Conservation (phyloP, 2,797 vertebrate genomes). For the Vespertilio murinus region DNA sequence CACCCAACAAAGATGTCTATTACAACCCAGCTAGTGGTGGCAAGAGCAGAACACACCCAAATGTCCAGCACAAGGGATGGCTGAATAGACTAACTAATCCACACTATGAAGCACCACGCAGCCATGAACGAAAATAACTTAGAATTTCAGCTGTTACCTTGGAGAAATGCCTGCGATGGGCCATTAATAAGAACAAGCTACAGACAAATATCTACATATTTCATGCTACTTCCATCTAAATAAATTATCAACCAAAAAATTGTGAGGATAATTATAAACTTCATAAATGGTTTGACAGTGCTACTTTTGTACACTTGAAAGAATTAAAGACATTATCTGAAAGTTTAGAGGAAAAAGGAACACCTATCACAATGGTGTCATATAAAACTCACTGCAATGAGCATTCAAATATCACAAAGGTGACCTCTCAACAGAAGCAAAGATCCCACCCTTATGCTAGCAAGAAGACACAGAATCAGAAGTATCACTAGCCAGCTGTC, state of each 20-base stretch:
- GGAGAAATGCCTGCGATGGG: rapidly evolving
- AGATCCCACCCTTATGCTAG: rapidly evolving
- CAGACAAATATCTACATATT: not conserved
- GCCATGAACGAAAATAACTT: rapidly evolving
- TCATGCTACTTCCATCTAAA: not conserved
- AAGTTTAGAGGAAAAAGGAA: not conserved
- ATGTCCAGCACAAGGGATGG: not conserved
- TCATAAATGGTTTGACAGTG: not conserved
- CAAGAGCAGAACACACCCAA: not conserved
- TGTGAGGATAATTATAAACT: not conserved
- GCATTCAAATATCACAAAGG: not conserved
- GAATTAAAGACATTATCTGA: not conserved
- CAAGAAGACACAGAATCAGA: not conserved
- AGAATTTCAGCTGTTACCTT: rapidly evolving
- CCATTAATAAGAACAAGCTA: not conserved
- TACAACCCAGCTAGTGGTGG: no score
- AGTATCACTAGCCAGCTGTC: no score
- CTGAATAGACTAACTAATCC: rapidly evolving
- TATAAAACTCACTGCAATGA: not conserved
- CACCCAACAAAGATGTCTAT: not conserved
- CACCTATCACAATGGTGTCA: not conserved
- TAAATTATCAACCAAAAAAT: not conserved
- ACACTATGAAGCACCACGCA: rapidly evolving
- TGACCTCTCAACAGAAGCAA: not conserved
- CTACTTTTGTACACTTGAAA: not conserved